Evolutionary conservation across 2,888 invertebrate species (phyloP), one percentile per base, ranked within the genome.

Genomic region (Neoascia interrupta): DNA sequence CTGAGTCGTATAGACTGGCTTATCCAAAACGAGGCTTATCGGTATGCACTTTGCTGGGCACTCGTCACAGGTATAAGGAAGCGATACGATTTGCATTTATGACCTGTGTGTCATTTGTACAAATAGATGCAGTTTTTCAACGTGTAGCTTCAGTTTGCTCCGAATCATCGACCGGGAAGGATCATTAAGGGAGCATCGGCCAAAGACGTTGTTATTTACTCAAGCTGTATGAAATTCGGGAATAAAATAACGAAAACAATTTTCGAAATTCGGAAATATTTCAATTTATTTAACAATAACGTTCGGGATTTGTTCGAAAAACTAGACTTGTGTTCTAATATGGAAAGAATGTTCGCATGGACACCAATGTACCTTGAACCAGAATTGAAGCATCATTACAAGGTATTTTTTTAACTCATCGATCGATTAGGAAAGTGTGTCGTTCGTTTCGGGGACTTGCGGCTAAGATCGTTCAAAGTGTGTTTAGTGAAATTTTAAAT

Each of bases 331-430:
- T 10, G 11, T 8, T 16, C 1, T n/a, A 36, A 15, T 10, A 72
- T 66, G 76, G 53, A 45, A 15, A 56, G 23, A 1, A 63, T 45
- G 16, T 70, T 69, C 5, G 56, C 37, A 6, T 76, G 76, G 76
- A 58, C 34, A 36, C 54, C 72, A 18, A 3, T 26, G 6, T 60
- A 64, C 13, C 15, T 39, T 21, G 43, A 36, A 19, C 18, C 31
- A 18, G 53, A 76, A 6, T 21, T 28, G 64, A 60, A 76, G 41
- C 47, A 23, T 26, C 28, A 31, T 60, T 66, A 54, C 10, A 58
- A 76, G 76, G 76, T 76, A 66, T 11, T 37, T 53, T 36, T 15
- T 10, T 4, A 31, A n/a, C 8, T n/a, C n/a, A n/a, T n/a, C n/a
- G n/a, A n/a, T n/a, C n/a, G n/a, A n/a, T n/a, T n/a, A n/a, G n/a